Base-by-base conservation (phyloP, 2,797 vertebrate species). In the Rousettus madagascariensis region DNA sequence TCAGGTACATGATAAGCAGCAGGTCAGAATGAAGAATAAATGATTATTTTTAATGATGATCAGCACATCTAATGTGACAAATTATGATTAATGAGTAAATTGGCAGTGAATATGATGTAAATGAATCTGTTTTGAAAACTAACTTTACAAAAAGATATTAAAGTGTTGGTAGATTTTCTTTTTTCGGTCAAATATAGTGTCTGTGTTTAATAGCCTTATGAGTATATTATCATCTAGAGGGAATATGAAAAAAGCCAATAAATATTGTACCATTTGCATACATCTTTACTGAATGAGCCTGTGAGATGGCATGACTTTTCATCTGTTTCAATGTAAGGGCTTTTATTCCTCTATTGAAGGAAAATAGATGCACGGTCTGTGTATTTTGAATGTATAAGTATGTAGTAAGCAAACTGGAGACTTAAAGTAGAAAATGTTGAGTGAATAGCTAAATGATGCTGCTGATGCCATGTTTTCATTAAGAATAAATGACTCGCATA, bases 21-120 rank as follows among this genome's bases (percentile, higher is more conserved):
- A 95, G 93, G 78, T 97, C 98, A 95, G 88, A 97, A 95, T 94
- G 96, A 95, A 97, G 55, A 85, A 93, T 96, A 97, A 98, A 98
- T 96, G 90, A 95, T 97, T 97, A 87, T 51, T 98, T 98, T 83
- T 96, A 97, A 96, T 95, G 98, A 97, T 96, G 74, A 97, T 97
- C 93, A 93, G 77, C 94, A 84, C 94, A 97, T 97, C 94, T 92
- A 65, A 97, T 98, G 85, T 98, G 96, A 97, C 93, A 98, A 97
- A 97, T 98, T 98, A 95, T 94, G 96, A 97, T 92, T 98, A 96
- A 97, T 94, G 95, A 97, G 66, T 95, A 97, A 98, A 98, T 98
- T 97, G 98, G 74, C 90, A 97, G 66, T 93, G 84, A 97, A 95
- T 96, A 96, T 96, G 88, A 72, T 98, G 17, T 96, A 96, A 98